Conservation (phyloP, 1,140 invertebrate genomes). For the Solen grandis region DNA sequence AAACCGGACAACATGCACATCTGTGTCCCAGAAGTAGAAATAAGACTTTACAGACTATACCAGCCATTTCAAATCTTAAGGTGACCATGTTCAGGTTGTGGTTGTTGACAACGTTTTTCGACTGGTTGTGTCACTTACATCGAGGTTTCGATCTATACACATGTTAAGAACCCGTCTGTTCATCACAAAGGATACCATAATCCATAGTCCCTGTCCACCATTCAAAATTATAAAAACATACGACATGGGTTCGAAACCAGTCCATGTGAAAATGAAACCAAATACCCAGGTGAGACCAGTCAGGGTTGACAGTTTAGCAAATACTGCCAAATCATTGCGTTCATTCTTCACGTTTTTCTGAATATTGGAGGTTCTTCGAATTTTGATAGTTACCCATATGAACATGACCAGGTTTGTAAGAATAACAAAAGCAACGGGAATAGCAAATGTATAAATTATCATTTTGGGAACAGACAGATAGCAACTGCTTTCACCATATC, state of each 20-base stretch:
- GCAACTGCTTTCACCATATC: slow-evolving; percentile 24
- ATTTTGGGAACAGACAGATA: slow-evolving; percentile 33
- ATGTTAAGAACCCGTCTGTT: slow-evolving; percentile 22
- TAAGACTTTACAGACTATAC: too few species aligned
- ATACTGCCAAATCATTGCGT: slow-evolving; percentile 26
- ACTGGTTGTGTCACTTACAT: too few species aligned
- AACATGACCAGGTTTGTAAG: slow-evolving; percentile 26
- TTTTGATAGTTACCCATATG: slow-evolving; percentile 15
- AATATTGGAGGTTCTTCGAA: not conserved
- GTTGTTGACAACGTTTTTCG: too few species aligned
- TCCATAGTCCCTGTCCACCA: slow-evolving; percentile 21
- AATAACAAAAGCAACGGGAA: slow-evolving; percentile 15
- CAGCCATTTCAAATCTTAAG: too few species aligned
- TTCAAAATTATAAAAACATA: slow-evolving; percentile 42
- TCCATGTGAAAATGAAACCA: slow-evolving; percentile 21
- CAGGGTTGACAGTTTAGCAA: slow-evolving; percentile 37
- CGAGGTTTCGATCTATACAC: too few species aligned
- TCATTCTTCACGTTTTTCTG: slow-evolving; percentile 20
- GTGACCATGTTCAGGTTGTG: too few species aligned
- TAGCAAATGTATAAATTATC: slow-evolving; percentile 27
- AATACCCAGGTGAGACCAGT: slow-evolving; percentile 43
- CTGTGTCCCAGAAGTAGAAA: too few species aligned
- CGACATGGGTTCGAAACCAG: not conserved
- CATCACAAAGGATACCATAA: slow-evolving; percentile 28
- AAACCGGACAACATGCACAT: too few species aligned